phyloP scores from a whole-genome alignment of 2,888 invertebrate genomes.

The Apocheima hispidaria region DNA sequence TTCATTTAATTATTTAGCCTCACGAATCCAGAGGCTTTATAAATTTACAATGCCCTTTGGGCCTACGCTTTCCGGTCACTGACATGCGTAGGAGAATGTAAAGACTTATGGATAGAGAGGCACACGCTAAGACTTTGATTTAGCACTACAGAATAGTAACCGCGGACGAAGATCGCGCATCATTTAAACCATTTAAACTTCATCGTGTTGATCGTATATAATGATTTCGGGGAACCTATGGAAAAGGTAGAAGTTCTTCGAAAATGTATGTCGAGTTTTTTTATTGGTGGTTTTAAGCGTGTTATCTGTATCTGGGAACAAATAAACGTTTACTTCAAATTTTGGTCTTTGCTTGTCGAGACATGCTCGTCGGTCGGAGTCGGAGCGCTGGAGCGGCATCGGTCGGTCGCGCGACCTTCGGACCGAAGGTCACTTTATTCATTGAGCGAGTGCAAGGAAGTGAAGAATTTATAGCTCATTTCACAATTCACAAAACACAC shows the following conservation, averaged over 20 bases:
- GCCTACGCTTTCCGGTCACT: constrained; percentile 15
- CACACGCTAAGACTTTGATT: neutral
- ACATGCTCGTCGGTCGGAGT: neutral
- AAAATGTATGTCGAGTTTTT: too few species aligned
- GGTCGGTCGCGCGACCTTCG: constrained; percentile 28
- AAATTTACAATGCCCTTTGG: constrained; percentile 27
- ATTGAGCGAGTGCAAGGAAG: constrained; percentile 24
- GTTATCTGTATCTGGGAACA: neutral
- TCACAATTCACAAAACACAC: too few species aligned
- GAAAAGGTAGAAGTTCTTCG: too few species aligned
- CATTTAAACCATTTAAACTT: too few species aligned
- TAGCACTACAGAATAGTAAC: too few species aligned
- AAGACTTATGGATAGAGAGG: neutral
- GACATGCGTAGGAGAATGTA: neutral
- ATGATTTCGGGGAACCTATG: neutral
- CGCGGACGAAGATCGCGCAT: too few species aligned
- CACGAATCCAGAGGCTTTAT: constrained; percentile 22
- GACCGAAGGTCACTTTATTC: constrained; percentile 28
- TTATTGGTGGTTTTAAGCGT: neutral
- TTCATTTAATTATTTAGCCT: constrained; percentile 26
- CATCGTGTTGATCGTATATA: too few species aligned
- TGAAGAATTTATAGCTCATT: neutral
- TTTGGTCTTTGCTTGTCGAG: neutral
- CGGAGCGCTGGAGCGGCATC: neutral
- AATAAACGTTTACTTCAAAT: neutral